These are phyloP conservation scores for Nematolebias whitei DNA, from an alignment of 2,113 vertebrate species.

Conservation along the genomic window DNA sequence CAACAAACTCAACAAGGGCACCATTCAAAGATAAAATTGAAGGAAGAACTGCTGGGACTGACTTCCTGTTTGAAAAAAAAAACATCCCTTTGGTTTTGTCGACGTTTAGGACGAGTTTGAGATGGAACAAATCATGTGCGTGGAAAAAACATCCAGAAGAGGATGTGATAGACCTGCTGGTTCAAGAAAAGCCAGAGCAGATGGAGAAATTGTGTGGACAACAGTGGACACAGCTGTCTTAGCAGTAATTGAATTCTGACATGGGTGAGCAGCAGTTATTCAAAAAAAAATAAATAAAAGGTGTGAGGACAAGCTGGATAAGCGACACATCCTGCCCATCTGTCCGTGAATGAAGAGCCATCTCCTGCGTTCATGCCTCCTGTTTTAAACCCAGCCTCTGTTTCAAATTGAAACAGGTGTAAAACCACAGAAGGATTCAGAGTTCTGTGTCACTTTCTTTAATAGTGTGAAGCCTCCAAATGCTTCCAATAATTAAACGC, in stretches of 20 bases:
- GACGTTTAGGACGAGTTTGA: too few species aligned
- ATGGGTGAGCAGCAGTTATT: constrained; percentile 34
- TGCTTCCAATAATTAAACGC: not conserved
- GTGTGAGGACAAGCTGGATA: constrained; percentile 31
- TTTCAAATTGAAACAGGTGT: constrained; percentile 8
- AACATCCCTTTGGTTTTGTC: too few species aligned
- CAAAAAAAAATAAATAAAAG: constrained; percentile 18
- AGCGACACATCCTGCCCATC: constrained; percentile 30
- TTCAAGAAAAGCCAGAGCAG: constrained; percentile 20
- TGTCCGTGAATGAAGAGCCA: constrained; percentile 25
- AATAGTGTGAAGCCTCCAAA: constrained; percentile 2
- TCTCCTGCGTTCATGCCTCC: constrained; percentile 10
- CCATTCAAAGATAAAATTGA: too few species aligned
- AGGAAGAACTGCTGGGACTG: too few species aligned
- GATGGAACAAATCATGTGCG: constrained; percentile 36
- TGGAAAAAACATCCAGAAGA: constrained; percentile 16
- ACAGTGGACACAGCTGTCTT: constrained; percentile 31
- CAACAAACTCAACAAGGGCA: too few species aligned
- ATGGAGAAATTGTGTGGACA: constrained; percentile 28
- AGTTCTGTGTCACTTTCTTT: not conserved
- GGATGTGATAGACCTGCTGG: constrained; percentile 22
- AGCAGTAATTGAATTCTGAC: constrained; percentile 43
- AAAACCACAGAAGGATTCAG: not conserved
- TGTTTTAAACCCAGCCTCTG: not conserved
- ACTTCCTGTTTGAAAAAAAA: too few species aligned